phyloP scores from a whole-genome alignment of 2,113 vertebrate genomes.

The Pelusios castaneus region DNA sequence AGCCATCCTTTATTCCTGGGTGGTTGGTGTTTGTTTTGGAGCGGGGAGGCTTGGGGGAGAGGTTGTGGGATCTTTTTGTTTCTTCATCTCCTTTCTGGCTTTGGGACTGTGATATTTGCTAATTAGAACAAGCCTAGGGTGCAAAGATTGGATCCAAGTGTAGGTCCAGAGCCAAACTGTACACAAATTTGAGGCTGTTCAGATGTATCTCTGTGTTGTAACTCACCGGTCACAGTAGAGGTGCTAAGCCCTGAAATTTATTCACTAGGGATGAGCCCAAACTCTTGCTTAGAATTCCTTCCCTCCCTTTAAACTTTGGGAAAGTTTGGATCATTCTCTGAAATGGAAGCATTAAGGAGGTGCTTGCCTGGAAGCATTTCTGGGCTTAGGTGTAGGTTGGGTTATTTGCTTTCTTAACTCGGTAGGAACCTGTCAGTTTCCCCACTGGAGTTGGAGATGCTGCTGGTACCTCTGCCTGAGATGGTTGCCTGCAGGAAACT shows the following conservation, averaged over 20 bases:
- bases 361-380: constrained; percentile 3
- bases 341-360: background rate
- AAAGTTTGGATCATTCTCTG: background rate
- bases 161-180: accelerated
- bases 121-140: background rate
- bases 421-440: background rate
- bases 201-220: background rate
- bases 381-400: background rate
- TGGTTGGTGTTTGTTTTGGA: background rate
- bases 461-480: background rate
- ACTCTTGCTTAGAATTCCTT: background rate
- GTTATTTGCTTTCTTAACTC: background rate
- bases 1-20: background rate
- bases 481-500: background rate
- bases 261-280: background rate
- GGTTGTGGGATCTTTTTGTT: background rate
- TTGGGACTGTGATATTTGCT: background rate
- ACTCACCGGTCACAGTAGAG: background rate
- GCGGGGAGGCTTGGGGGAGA: background rate
- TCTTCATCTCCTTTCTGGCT: background rate
- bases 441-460: background rate
- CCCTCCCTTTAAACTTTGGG: background rate
- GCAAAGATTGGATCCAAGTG: background rate
- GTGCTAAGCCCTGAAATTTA: background rate
- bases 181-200: background rate